phyloP scores from a whole-genome alignment of 37 sponge, comb jelly and placozoan genomes.

The Spongilla lacustris region DNA sequence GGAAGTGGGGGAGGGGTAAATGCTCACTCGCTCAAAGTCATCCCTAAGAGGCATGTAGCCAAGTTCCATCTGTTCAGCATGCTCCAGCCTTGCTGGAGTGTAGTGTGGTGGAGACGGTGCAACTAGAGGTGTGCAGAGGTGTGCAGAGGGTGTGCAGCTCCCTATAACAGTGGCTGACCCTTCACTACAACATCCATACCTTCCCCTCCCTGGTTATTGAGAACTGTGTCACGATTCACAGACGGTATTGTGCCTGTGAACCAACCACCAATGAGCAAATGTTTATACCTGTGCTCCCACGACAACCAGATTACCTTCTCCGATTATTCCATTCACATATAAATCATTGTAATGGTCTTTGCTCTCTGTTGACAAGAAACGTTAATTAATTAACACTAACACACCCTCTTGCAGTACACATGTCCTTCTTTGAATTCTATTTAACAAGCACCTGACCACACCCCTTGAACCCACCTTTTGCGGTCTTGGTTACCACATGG shows the following conservation, averaged over 20 bases:
- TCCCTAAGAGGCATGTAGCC: constrained; percentile 88
- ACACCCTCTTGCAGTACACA: too few relatives aligned
- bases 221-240: constrained; percentile 38
- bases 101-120: constrained; percentile 47
- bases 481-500: constrained; percentile 83
- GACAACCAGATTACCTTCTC: constrained; percentile 59
- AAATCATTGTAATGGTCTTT: constrained; percentile 75
- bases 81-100: constrained; percentile 70
- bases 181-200: too few relatives aligned
- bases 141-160: neutral
- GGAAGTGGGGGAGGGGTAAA: neutral
- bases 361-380: constrained; percentile 39
- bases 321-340: constrained; percentile 77
- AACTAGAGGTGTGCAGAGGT: constrained; percentile 16
- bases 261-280: constrained; percentile 1
- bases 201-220: constrained; percentile 71
- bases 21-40: constrained; percentile 81
- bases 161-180: neutral
- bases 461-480: constrained; percentile 43
- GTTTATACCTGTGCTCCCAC: neutral
- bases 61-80: constrained; percentile 78
- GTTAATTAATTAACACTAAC: too few relatives aligned
- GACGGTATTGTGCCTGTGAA: constrained; percentile 50
- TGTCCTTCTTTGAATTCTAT: neutral
- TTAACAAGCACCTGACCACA: neutral